These are phyloP conservation scores for Parazoanthus darwini DNA, from an alignment of 92 coral and sea anemone genomes.

Conservation along the genomic window DNA sequence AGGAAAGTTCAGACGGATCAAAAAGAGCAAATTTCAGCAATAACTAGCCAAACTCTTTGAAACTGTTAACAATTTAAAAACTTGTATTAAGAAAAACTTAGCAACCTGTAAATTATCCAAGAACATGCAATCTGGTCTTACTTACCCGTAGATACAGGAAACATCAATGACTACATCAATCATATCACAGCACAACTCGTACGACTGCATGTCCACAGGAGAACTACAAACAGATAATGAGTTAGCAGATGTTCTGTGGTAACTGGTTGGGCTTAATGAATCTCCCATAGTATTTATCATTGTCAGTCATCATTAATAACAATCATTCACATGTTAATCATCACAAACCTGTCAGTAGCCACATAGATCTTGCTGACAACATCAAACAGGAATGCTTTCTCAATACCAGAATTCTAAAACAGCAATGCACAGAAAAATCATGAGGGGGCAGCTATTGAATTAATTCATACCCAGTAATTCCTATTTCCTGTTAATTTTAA, in stretches of 20 bases:
- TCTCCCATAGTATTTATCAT: not conserved
- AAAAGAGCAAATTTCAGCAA: no score
- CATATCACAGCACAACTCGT: constrained; percentile 98
- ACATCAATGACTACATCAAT: constrained; percentile 98
- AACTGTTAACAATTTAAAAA: no score
- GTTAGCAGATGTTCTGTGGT: not conserved
- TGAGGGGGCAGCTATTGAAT: not conserved
- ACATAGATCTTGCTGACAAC: constrained; percentile 99
- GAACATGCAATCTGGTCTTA: not conserved
- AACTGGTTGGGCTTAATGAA: not conserved
- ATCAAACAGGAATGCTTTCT: constrained; percentile 96
- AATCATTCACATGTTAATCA: not conserved
- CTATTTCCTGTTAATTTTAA: no score
- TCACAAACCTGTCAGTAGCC: constrained; percentile 93
- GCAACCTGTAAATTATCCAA: no score
- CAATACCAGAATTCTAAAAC: constrained; percentile 92
- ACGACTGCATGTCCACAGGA: constrained; percentile 99
- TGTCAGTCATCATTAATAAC: not conserved
- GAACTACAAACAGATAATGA: constrained; percentile 60
- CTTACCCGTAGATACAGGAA: constrained; percentile 98
- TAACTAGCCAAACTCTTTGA: no score
- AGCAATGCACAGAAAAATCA: not conserved
- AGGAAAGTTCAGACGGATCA: no score
- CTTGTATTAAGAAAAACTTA: no score
- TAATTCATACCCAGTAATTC: no score